Base-by-base conservation (phyloP, 2,797 vertebrate genomes). In the Chrosomus eos region DNA sequence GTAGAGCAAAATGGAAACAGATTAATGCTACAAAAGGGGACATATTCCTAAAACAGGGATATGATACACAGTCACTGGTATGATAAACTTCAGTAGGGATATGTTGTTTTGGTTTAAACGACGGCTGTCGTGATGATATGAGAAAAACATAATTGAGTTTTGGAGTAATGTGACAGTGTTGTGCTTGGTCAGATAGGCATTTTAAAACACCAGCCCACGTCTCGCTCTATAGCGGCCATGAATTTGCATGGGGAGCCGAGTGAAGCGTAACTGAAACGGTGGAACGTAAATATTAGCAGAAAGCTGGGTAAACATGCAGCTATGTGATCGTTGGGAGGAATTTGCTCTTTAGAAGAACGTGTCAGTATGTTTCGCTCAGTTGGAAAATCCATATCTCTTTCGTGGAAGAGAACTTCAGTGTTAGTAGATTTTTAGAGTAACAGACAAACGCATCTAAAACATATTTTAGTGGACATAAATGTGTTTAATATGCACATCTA, bases 281-380 rank as follows among this genome's bases (percentile, higher is more conserved):
- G 5, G 40, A 51, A 53, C 51, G 78, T 80, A 80, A 80, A 80
- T 80, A 80, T 68, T 80, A 36, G 78, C 62, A 51, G 62, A 80
- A 80, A 51, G 62, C 21, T 8, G 36, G 23, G 38, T 64, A 79
- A 64, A 64, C 58, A 79, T 7, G 38, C 38, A 31, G 58, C 26
- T 13, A 64, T 64, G 36, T 45, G 38, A 45, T 64, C 10, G 3
- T 45, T 31, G 33, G 73, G 74, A 77, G 74, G 51, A 77, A 40
- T 60, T 26, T 77, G 53, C 53, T 77, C 53, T 77, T 79, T 45
- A 45, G 10, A 45, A 45, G 26, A 43, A 43, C n/a, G 14, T 78
- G 76, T 28, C 58, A 13, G 38, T 45, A 26, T 43, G 55, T 43
- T 21, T 21, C 36, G 6, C 75, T 62, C 23, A n/a, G 36, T 43